Evolutionary conservation across 2,113 vertebrate species (phyloP), one percentile per base, ranked within the genome.

Genomic region (Microtus oregoni): DNA sequence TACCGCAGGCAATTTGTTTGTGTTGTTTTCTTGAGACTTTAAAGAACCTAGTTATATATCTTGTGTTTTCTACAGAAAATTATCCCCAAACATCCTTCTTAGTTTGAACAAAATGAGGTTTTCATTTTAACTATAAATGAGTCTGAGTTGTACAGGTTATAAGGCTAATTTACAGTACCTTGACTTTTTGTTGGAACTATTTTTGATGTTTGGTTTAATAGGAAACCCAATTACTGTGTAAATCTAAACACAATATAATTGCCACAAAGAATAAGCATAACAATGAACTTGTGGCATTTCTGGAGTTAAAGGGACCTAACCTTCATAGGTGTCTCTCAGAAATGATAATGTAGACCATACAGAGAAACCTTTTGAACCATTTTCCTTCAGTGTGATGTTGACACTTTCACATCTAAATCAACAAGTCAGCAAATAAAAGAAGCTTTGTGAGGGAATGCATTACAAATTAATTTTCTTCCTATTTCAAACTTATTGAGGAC

Each of bases 141-240:
- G 55, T 96, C 73, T 77, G 79, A 61, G 70, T 92, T 85, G 9
- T 55, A 94, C 68, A 89, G 32, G n/a, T 78, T 88, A 11, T 78
- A 82, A 50, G 91, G 96, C 35, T 94, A 93, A 97, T 89, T 89
- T 95, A 91, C 17, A 12, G 58, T 93, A 97, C 88, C 75, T 72
- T 96, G 93, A 94, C 72, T 95, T 41, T 81, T 92, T 92, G 24
- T 95, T 78, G 75, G 94, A 91, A 55, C 65, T 22, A 15, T 52
- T 26, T 11, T 76, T 76, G 28, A 52, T 50, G 26, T 94, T 97
- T 96, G 86, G 97, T 97, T 98, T 98, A 98, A 98, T 97, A 96
- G 97, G 92, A 97, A 98, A 98, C 97, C 97, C 96, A 98, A 97
- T 98, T 98, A 96, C 97, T 98, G 97, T 98, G 97, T 97, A 98